Conservation (phyloP, 2,797 vertebrate genomes). For the Sebastes itinus region DNA sequence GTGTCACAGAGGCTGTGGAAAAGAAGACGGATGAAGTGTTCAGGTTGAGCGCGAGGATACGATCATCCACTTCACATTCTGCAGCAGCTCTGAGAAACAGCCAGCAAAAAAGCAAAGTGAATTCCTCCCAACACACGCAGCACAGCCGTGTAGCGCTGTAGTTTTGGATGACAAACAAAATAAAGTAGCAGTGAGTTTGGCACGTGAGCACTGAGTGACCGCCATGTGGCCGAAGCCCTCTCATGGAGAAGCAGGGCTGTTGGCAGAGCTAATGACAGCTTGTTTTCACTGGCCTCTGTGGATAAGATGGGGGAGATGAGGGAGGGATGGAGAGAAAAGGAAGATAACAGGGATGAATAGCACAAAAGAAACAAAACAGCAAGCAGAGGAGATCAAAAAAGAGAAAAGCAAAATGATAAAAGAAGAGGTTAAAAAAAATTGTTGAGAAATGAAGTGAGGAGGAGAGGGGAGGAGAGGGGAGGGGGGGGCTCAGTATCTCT, state of each 20-base stretch:
- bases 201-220: constrained; percentile 66
- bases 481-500: constrained; percentile 73
- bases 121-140: not conserved
- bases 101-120: not conserved
- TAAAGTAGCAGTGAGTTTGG: constrained; percentile 24
- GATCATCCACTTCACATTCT: constrained; percentile 15
- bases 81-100: not conserved
- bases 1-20: not conserved
- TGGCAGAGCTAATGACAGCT: constrained; percentile 55
- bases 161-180: constrained; percentile 3
- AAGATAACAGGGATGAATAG: constrained; percentile 8
- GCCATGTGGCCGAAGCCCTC: constrained; percentile 44
- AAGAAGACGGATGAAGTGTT: not conserved
- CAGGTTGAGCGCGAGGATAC: not conserved
- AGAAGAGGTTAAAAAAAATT: not conserved
- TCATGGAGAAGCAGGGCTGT: constrained; percentile 21
- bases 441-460: constrained; percentile 7
- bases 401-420: constrained; percentile 23
- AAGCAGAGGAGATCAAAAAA: not conserved
- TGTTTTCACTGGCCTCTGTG: constrained; percentile 55
- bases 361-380: constrained; percentile 23
- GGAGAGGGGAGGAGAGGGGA: not conserved
- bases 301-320: constrained; percentile 6
- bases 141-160: constrained; percentile 28
- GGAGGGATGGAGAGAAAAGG: constrained; percentile 10